Conservation (phyloP, 2,888 invertebrate species). For the Perdita meconis region DNA sequence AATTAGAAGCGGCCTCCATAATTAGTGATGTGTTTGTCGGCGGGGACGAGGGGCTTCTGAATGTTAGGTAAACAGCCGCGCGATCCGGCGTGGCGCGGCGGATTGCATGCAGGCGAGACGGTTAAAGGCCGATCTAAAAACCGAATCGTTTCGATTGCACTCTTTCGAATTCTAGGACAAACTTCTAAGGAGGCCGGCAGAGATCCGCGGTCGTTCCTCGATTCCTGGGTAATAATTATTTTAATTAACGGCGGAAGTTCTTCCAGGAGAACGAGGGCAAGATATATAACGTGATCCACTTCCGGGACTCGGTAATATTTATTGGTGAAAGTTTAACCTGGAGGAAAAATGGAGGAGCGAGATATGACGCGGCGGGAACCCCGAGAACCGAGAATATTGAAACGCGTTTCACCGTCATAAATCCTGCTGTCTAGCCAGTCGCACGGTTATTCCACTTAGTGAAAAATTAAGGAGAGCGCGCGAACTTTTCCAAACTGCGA, state of each 20-base stretch:
- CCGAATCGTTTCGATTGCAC: no score
- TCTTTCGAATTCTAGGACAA: no score
- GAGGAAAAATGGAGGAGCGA: slow-evolving; percentile 11
- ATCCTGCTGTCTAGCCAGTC: slow-evolving; percentile 44
- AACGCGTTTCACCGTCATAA: slow-evolving; percentile 58
- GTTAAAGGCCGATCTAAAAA: background rate
- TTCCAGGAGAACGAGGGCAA: background rate
- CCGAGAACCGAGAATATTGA: slow-evolving; percentile 57
- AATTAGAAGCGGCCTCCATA: slow-evolving; percentile 48
- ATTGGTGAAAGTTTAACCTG: slow-evolving; percentile 56
- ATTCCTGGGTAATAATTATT: slow-evolving; percentile 47
- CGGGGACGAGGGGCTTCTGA: background rate
- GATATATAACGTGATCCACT: slow-evolving; percentile 16
- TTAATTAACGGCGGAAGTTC: slow-evolving; percentile 63
- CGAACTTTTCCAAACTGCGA: slow-evolving; percentile 21
- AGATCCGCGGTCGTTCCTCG: slow-evolving; percentile 5
- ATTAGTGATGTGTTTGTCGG: slow-evolving; percentile 43
- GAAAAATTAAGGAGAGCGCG: slow-evolving; percentile 50
- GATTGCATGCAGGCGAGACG: slow-evolving; percentile 8
- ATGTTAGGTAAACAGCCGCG: slow-evolving; percentile 17
- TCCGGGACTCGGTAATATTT: slow-evolving; percentile 54
- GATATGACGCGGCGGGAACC: background rate
- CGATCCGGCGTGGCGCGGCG: slow-evolving; percentile 11
- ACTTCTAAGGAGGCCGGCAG: no score
- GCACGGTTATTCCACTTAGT: slow-evolving; percentile 50